phyloP scores from a whole-genome alignment of 2,797 vertebrate species.

The Takifugu ocellatus region DNA sequence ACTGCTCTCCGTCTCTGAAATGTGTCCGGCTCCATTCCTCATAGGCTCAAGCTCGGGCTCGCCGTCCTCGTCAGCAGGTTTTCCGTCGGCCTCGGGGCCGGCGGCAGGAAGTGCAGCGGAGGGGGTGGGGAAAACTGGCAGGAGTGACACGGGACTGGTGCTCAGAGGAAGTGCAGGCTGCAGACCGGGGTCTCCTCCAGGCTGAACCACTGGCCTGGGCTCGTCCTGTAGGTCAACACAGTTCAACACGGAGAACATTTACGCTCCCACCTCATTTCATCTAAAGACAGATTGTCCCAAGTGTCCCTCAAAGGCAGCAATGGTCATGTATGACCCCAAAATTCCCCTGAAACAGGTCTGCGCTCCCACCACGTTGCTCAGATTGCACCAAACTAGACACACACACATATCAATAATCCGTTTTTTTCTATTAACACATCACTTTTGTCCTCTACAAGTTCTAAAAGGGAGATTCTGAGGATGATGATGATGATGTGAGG shows the following conservation, averaged over 20 bases:
- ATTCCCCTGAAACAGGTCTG: too few relatives aligned
- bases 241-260: neutral
- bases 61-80: conserved; percentile 84
- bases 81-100: conserved; percentile 62
- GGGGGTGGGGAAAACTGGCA: conserved; percentile 40
- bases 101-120: conserved; percentile 27
- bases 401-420: too few relatives aligned
- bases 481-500: too few relatives aligned
- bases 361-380: too few relatives aligned
- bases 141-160: conserved; percentile 57
- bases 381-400: too few relatives aligned
- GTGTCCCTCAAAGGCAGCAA: too few relatives aligned
- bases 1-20: conserved; percentile 82
- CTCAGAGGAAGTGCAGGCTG: conserved; percentile 44
- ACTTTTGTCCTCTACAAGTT: too few relatives aligned
- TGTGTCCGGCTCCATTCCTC: conserved; percentile 84
- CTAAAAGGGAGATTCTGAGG: too few relatives aligned
- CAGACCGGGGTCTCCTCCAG: conserved; percentile 71
- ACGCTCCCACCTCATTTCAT: too few relatives aligned
- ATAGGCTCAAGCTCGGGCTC: conserved; percentile 81
- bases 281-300: too few relatives aligned
- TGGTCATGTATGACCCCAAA: too few relatives aligned
- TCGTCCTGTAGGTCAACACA: conserved; percentile 60
- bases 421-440: too few relatives aligned
- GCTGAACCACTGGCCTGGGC: conserved; percentile 71